A percentile compares a stretch with the other conserved stretches of the same genome.
phyloP scores from a whole-genome alignment of 2,888 invertebrate genomes.

The Cantharis rufa region DNA sequence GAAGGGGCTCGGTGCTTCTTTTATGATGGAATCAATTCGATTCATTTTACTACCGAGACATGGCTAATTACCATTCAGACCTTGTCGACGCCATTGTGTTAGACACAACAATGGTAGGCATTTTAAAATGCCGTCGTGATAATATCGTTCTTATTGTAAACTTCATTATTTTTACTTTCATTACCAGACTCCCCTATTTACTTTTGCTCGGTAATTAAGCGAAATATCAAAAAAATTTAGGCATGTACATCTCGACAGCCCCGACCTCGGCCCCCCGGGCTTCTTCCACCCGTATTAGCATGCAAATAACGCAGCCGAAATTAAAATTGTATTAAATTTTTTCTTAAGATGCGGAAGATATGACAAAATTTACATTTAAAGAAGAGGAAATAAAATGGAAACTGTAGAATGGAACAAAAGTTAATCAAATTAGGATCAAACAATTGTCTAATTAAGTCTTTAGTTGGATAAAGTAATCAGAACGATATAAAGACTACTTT shows the following conservation, averaged over 20 bases:
- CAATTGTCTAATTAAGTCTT: constrained; percentile 53
- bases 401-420: constrained; percentile 46
- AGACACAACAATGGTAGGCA: constrained; percentile 21
- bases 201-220: neutral
- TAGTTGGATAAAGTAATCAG: constrained; percentile 43
- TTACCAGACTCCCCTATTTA: neutral
- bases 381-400: constrained; percentile 19
- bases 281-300: constrained; percentile 22
- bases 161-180: neutral
- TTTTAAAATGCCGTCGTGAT: constrained; percentile 15
- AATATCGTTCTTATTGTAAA: neutral
- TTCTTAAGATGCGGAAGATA: constrained; percentile 42
- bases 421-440: constrained; percentile 53
- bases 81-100: constrained; percentile 19
- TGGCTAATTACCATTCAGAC: constrained; percentile 28
- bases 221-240: neutral
- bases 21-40: neutral
- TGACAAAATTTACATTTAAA: constrained; percentile 27
- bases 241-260: neutral
- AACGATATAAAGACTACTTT: constrained; percentile 32
- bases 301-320: constrained; percentile 37
- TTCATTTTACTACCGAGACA: constrained; percentile 11
- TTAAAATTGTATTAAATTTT: constrained; percentile 37
- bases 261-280: neutral
- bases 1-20: neutral